A percentile compares a stretch with the other conserved stretches of the same genome.
These are phyloP conservation scores for Furcula furcula DNA, from an alignment of 2,888 invertebrate genomes.

Conservation along the genomic window DNA sequence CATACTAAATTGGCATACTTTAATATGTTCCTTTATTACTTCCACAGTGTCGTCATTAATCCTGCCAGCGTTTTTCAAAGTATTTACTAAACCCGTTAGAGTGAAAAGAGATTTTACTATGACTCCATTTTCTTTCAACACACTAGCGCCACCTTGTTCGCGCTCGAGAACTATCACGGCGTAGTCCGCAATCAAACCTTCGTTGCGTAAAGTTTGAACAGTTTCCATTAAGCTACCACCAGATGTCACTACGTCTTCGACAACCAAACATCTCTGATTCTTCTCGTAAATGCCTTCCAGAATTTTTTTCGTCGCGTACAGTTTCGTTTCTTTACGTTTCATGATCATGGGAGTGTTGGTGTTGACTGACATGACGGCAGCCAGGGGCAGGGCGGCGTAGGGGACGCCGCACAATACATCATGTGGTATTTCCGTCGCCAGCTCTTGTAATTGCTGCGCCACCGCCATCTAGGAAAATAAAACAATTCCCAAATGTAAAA, in stretches of 20 bases:
- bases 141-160: constrained; percentile 92
- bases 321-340: constrained; percentile 95
- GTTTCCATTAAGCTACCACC: constrained; percentile 97
- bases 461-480: constrained; percentile 54
- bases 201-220: constrained; percentile 84
- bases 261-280: constrained; percentile 89
- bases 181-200: constrained; percentile 86
- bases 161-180: constrained; percentile 95
- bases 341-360: constrained; percentile 92
- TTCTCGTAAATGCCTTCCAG: constrained; percentile 91
- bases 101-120: constrained; percentile 86
- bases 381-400: constrained; percentile 97
- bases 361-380: constrained; percentile 90
- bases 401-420: constrained; percentile 97
- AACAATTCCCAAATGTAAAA: no score
- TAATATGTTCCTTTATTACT: constrained; percentile 63
- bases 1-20: constrained; percentile 59
- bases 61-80: constrained; percentile 83
- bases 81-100: constrained; percentile 83
- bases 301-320: constrained; percentile 96
- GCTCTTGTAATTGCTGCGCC: constrained; percentile 48
- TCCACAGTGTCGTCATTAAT: constrained; percentile 76
- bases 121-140: constrained; percentile 87
- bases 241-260: constrained; percentile 97
- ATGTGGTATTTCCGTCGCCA: constrained; percentile 58